Conservation (phyloP, 2,113 vertebrate genomes). For the Panthera leo region DNA sequence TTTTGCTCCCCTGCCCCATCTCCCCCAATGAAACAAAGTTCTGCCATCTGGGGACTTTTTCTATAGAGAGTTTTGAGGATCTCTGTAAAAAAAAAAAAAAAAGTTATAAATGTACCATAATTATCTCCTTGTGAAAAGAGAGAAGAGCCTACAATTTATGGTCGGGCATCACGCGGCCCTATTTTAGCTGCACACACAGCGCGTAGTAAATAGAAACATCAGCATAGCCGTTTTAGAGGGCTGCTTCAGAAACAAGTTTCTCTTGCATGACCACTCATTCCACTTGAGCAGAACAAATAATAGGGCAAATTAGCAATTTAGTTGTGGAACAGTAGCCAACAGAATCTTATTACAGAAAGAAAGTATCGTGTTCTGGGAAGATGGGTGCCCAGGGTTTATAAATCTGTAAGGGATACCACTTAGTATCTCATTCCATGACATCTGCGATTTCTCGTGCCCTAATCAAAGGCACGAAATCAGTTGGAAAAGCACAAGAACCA, state of each 20-base stretch:
- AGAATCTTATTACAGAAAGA: conserved; percentile 3
- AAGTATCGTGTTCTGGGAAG: not conserved
- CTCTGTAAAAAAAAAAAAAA: not conserved
- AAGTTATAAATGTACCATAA: not conserved
- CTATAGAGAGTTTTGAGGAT: not conserved
- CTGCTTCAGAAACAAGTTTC: not conserved
- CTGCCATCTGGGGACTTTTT: not conserved
- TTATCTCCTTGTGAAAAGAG: not conserved
- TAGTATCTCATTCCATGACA: not conserved
- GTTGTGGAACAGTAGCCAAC: not conserved
- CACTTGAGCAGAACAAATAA: not conserved
- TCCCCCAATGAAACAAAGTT: not conserved
- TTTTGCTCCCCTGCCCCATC: not conserved
- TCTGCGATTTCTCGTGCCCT: not conserved
- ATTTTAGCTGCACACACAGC: rapidly evolving
- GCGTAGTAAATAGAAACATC: not conserved
- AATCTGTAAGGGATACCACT: not conserved
- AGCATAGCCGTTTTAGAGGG: not conserved
- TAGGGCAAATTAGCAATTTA: not conserved
- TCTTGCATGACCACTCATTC: not conserved
- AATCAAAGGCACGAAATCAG: not conserved
- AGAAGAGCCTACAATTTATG: not conserved
- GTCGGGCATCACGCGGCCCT: not conserved
- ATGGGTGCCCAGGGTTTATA: not conserved
- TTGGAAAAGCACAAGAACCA: not conserved